Base-by-base conservation (phyloP, 2,888 invertebrate species). In the Thereva nobilitata region DNA sequence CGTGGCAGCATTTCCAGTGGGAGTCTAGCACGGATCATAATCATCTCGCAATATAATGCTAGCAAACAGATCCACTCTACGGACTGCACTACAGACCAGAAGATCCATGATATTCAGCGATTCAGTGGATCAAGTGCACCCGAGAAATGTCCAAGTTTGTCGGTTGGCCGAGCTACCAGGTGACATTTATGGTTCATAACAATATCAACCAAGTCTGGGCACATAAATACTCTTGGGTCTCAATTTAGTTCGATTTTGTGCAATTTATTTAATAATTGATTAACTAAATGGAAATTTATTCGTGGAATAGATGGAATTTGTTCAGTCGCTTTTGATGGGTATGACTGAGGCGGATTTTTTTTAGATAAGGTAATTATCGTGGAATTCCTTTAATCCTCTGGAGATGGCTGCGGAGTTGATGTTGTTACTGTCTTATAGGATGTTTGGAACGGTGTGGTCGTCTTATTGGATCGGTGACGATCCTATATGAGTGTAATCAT, bases 241-340 rank as follows among this genome's bases (percentile, higher is more conserved):
- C 69, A 69, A 69, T 69, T 69, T 69, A 69, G 64, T 63, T 68
- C 52, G 53, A 54, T 69, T 64, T 66, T 53, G 45, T 64, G 64
- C 66, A 68, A 68, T 68, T 23, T 68, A 68, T 66, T 68, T 66
- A 61, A 68, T 68, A 68, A 68, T 68, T 66, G 66, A 63, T 49
- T 50, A 56, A 57, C 68, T 68, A 68, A 68, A 68, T 68, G 68
- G 66, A 66, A 68, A 68, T 66, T 68, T 66, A 68, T 68, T 68
- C 57, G 34, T 42, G 10, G 34, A 57, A 44, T 57, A 45, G 44
- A 5, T 42, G 8, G 34, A 53, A 53, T 38, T 53, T 9, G 37
- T 53, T 37, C 35, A 35, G 38, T 38, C 23, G 23, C 23, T 23
- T 1, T 2, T 23, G 23, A 23, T 12, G 5, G 52, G 37, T 38